phyloP scores from a whole-genome alignment of 2,797 vertebrate genomes.

The Discoglossus pictus region DNA sequence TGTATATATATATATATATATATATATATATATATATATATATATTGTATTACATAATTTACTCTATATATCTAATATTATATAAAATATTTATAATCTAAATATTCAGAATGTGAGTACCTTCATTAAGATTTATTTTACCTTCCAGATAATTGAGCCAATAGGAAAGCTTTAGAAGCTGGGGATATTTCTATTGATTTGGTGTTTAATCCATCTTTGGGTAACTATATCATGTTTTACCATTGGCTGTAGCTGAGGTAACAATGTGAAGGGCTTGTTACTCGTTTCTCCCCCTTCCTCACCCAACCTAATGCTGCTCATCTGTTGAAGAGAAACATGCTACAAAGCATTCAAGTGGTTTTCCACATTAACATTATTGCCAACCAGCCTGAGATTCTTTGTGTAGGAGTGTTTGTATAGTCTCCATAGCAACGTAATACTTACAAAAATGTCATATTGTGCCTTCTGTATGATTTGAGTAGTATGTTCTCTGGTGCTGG shows the following conservation, averaged over 20 bases:
- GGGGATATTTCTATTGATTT: too few relatives aligned
- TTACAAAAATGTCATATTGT: slow-evolving; percentile 58
- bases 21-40: too few relatives aligned
- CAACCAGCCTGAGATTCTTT: slow-evolving; percentile 61
- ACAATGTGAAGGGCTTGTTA: neutral
- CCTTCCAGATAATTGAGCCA: too few relatives aligned
- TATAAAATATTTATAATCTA: too few relatives aligned
- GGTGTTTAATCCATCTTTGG: too few relatives aligned
- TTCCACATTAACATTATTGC: slow-evolving; percentile 59
- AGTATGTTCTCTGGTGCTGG: slow-evolving; percentile 47
- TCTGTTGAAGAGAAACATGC: slow-evolving; percentile 55
- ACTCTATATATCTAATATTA: too few relatives aligned
- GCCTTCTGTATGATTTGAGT: slow-evolving; percentile 54
- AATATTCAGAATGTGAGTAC: too few relatives aligned
- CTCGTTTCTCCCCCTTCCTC: slow-evolving; percentile 36
- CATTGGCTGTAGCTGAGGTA: neutral
- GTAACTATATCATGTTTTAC: neutral
- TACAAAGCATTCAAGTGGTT: slow-evolving; percentile 59
- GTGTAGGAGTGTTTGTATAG: slow-evolving; percentile 70
- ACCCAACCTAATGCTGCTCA: slow-evolving; percentile 47
- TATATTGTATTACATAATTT: too few relatives aligned
- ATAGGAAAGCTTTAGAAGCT: too few relatives aligned
- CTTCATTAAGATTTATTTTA: too few relatives aligned
- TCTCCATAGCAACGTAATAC: slow-evolving; percentile 69
- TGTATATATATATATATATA: too few relatives aligned